phyloP scores from a whole-genome alignment of 2,113 vertebrate species.

The Protomyctophum bolini region DNA sequence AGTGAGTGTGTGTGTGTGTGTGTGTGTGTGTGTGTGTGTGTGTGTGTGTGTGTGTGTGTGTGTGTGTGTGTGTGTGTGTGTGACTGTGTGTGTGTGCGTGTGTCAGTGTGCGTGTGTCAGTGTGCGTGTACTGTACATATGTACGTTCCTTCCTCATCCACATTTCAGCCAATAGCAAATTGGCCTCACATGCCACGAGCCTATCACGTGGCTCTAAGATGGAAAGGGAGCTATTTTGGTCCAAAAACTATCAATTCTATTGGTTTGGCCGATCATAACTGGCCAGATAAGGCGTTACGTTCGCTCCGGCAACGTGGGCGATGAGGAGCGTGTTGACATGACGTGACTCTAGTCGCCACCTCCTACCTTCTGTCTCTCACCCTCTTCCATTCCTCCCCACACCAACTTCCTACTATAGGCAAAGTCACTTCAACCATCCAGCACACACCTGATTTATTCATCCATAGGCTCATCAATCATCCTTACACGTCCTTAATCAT shows the following conservation, averaged over 20 bases:
- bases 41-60: conserved; percentile 4
- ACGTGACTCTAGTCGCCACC: conserved; percentile 61
- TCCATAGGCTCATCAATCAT: conserved; percentile 52
- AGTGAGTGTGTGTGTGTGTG: conserved; percentile 19
- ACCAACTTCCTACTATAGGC: conserved; percentile 32
- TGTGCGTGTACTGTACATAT: no score
- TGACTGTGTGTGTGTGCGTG: conserved; percentile 1
- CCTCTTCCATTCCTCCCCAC: conserved; percentile 59
- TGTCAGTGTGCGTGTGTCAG: conserved; percentile 19
- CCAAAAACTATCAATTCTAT: conserved; percentile 11
- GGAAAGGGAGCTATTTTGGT: conserved; percentile 3
- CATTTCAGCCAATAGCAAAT: conserved; percentile 55
- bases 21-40: conserved; percentile 7
- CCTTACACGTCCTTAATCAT: conserved; percentile 11
- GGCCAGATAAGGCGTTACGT: no score
- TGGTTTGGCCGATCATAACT: no score
- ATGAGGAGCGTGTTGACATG: conserved; percentile 54
- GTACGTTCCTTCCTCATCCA: conserved; percentile 17
- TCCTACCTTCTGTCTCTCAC: conserved; percentile 39
- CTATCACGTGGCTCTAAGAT: conserved; percentile 46
- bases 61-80: conserved; percentile 19
- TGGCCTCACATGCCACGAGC: conserved; percentile 49
- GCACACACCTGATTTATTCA: conserved; percentile 49
- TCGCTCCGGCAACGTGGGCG: no score
- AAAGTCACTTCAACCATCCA: conserved; percentile 28